Conservation (phyloP, 2,113 vertebrate species). For the Marmota flaviventris region DNA sequence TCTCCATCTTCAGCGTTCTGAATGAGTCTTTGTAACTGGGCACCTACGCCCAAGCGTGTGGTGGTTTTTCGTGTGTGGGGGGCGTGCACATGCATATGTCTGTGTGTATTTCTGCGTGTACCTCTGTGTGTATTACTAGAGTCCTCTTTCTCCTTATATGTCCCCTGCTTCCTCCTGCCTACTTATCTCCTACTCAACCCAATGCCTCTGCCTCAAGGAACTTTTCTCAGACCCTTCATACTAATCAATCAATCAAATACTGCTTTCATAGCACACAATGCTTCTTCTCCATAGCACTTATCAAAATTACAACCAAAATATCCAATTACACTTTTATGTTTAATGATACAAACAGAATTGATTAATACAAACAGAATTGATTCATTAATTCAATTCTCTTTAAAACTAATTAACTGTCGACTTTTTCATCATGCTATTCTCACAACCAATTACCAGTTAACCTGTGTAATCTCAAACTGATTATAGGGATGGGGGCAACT, state of each 20-base stretch:
- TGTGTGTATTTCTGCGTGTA: neutral
- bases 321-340: neutral
- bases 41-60: neutral
- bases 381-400: neutral
- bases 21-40: neutral
- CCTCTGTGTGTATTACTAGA: neutral
- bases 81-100: accelerated
- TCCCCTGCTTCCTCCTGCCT: neutral
- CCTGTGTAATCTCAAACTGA: neutral
- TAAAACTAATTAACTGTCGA: neutral
- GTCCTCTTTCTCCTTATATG: neutral
- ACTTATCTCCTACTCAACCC: neutral
- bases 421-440: neutral
- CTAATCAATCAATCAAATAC: neutral
- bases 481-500: neutral
- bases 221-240: neutral
- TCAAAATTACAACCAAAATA: constrained; percentile 18
- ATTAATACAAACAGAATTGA: neutral
- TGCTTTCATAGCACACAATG: neutral
- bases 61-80: neutral
- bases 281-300: neutral
- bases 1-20: neutral
- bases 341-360: neutral
- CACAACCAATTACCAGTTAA: neutral
- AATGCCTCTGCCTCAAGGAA: neutral